A percentile compares a stretch with the other conserved stretches of the same genome.
phyloP scores from a whole-genome alignment of 1,140 invertebrate species.

The Epicauta chinensis region DNA sequence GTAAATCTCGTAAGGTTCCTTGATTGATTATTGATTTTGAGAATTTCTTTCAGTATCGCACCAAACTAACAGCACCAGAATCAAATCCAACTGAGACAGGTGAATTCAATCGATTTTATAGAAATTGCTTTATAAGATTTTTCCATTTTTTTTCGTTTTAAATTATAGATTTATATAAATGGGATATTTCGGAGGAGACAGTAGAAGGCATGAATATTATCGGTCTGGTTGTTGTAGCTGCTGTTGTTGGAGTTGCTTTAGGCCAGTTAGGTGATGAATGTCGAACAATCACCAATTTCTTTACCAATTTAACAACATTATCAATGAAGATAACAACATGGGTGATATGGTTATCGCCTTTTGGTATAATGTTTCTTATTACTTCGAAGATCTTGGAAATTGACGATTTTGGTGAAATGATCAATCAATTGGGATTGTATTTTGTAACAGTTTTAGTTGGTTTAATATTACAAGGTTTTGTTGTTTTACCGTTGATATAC shows the following conservation, averaged over 20 bases:
- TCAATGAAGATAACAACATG: slow-evolving; percentile 70
- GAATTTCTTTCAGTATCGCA: slow-evolving; percentile 41
- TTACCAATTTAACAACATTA: slow-evolving; percentile 55
- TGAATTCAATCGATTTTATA: slow-evolving; percentile 12
- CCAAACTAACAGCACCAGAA: slow-evolving; percentile 32
- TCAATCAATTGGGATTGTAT: slow-evolving; percentile 74
- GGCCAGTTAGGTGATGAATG: slow-evolving; percentile 56
- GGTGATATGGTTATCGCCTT: slow-evolving; percentile 72
- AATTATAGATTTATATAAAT: slow-evolving; percentile 43
- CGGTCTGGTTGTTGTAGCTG: slow-evolving; percentile 63
- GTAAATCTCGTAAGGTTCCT: slow-evolving; percentile 17
- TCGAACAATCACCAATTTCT: slow-evolving; percentile 57
- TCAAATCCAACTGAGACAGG: slow-evolving; percentile 20
- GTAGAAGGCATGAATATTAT: slow-evolving; percentile 59
- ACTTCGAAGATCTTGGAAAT: slow-evolving; percentile 74
- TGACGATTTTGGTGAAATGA: slow-evolving; percentile 61
- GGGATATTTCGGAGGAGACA: slow-evolving; percentile 49
- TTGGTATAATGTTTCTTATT: slow-evolving; percentile 78
- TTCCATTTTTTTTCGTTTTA: too few relatives aligned
- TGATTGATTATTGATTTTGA: not conserved
- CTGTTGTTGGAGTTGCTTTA: slow-evolving; percentile 59
- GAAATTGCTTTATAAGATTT: too few relatives aligned
- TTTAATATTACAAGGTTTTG: slow-evolving; percentile 71
- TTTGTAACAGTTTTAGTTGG: slow-evolving; percentile 73
- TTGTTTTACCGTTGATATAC: slow-evolving; percentile 65